Evolutionary conservation across 2,888 invertebrate species (phyloP).

Genomic region (Eremobia ochroleuca): DNA sequence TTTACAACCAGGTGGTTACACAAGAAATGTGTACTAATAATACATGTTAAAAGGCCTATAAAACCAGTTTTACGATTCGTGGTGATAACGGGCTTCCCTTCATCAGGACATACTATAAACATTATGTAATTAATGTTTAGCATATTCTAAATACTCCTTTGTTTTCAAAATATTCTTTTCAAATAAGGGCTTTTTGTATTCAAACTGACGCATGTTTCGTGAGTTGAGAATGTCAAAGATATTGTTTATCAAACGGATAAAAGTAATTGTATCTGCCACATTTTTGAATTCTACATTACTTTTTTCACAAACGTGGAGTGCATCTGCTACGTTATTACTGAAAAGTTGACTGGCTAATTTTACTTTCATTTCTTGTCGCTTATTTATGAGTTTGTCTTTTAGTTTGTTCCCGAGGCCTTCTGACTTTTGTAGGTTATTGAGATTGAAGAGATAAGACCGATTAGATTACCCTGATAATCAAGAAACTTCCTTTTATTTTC

Average conservation of each 20-base stretch:
- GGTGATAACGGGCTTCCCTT: not conserved
- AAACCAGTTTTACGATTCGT: slow-evolving; percentile 19
- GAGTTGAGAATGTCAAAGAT: slow-evolving; percentile 13
- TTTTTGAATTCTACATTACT: not conserved
- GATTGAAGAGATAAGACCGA: slow-evolving; percentile 29
- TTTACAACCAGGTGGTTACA: slow-evolving; percentile 15
- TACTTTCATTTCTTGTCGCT: slow-evolving; percentile 1
- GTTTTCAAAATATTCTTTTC: slow-evolving; percentile 25
- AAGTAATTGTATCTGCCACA: slow-evolving; percentile 6
- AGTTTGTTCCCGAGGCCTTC: slow-evolving; percentile 1
- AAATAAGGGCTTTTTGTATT: slow-evolving; percentile 31
- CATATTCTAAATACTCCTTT: not conserved
- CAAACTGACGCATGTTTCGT: slow-evolving; percentile 7
- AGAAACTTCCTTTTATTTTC: slow-evolving; percentile 21
- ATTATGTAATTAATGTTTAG: slow-evolving; percentile 18
- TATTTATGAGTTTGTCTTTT: not conserved
- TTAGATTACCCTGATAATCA: slow-evolving; percentile 25
- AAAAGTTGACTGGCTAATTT: slow-evolving; percentile 18
- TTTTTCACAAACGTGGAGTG: not conserved
- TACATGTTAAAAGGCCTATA: slow-evolving; percentile 15
- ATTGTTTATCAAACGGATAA: slow-evolving; percentile 18
- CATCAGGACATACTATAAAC: not conserved
- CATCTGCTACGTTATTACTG: slow-evolving; percentile 16
- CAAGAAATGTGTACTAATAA: slow-evolving; percentile 17
- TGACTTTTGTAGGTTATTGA: slow-evolving; percentile 9